Evolutionary conservation across 1,140 invertebrate species (phyloP).

Genomic region (Coelopa frigida): DNA sequence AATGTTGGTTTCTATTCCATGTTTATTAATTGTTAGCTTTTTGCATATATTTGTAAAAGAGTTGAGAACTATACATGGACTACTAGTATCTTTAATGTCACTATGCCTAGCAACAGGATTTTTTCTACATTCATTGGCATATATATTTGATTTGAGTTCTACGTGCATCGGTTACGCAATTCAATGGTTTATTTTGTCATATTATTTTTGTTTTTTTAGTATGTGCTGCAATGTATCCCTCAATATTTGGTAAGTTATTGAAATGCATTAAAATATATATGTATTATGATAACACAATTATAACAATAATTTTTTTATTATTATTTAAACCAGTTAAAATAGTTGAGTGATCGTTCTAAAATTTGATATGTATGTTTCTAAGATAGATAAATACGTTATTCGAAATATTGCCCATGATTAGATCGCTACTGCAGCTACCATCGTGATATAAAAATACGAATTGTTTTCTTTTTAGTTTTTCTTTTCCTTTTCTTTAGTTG

Average conservation of each 20-base stretch:
- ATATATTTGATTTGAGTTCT: constrained; percentile 28
- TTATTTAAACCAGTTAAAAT: background rate
- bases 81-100: constrained; percentile 34
- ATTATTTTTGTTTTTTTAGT: constrained; percentile 39
- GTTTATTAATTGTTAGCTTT: constrained; percentile 32
- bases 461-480: too few relatives aligned
- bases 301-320: too few relatives aligned
- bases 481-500: too few relatives aligned
- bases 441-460: too few relatives aligned
- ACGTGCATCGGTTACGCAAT: constrained; percentile 34
- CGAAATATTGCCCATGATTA: too few relatives aligned
- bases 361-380: too few relatives aligned
- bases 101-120: constrained; percentile 35
- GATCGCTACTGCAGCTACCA: too few relatives aligned
- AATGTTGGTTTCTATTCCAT: constrained; percentile 39
- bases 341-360: background rate
- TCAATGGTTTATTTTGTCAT: constrained; percentile 37
- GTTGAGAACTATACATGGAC: constrained; percentile 31
- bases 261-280: background rate
- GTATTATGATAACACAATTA: too few relatives aligned
- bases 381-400: too few relatives aligned
- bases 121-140: constrained; percentile 38
- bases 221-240: constrained; percentile 37
- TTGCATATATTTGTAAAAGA: constrained; percentile 27
- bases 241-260: constrained; percentile 30